Evolutionary conservation across 2,888 invertebrate species (phyloP).

Genomic region (Parascotia fuliginaria): DNA sequence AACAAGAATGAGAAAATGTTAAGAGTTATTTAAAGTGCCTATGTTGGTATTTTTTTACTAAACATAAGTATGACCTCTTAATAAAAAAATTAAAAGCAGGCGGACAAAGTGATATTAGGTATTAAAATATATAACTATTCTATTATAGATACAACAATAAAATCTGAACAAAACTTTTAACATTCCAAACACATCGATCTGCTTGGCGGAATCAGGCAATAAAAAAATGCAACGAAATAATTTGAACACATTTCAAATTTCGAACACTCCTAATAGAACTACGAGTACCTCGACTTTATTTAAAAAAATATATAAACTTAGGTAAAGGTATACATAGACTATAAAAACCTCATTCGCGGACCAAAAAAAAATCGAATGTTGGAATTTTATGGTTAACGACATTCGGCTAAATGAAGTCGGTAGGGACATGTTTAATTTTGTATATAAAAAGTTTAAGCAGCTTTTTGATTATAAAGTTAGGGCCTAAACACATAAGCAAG

Average conservation of each 20-base stretch:
- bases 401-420: conserved; percentile 48
- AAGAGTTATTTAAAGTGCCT: no score
- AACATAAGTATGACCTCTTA: no score
- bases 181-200: conserved; percentile 4
- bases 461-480: conserved; percentile 36
- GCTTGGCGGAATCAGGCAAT: conserved; percentile 9
- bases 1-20: no score
- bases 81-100: no score
- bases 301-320: conserved; percentile 43
- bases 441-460: conserved; percentile 34
- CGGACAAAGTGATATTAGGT: not conserved
- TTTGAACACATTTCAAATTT: conserved; percentile 10
- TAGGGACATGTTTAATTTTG: conserved; percentile 43
- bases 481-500: no score
- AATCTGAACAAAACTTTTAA: not conserved
- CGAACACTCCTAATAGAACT: conserved; percentile 17
- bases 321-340: conserved; percentile 42
- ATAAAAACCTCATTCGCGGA: conserved; percentile 52
- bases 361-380: conserved; percentile 44
- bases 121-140: not conserved
- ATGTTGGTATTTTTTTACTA: no score
- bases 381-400: conserved; percentile 57
- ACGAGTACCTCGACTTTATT: conserved; percentile 17
- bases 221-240: conserved; percentile 11
- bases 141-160: not conserved